Evolutionary conservation across 1,140 invertebrate genomes (phyloP), one percentile per base, ranked within the genome.

Genomic region (Chelonus insularis): DNA sequence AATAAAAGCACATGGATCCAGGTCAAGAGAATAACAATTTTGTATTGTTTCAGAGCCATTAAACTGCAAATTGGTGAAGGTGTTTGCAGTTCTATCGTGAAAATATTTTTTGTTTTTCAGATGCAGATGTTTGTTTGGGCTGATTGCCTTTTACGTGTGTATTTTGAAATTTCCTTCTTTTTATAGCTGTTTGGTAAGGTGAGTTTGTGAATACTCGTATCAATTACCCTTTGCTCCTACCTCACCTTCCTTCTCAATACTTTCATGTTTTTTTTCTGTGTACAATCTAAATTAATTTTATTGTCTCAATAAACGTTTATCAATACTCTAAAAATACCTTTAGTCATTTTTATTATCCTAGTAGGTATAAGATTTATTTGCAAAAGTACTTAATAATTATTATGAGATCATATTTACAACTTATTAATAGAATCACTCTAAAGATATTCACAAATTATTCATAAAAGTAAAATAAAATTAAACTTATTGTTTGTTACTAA

Each of bases 41-140:
- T 63, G 55, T 62, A 54, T 29, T 65, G 68, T 72, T 71, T 47
- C 63, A 72, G 70, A 60, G 7, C 8, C n/a, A 39, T 3, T 9
- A 37, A 14, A 39, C 11, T 51, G 21, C 5, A 21, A 7, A 50
- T 6, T 23, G 45, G 39, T 48, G 21, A 41, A 12, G 57, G 41
- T 50, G 50, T 25, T 39, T 56, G 18, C 37, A 11, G 60, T 45
- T 60, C 45, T 18, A 50, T 55, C n/a, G n/a, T n/a, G n/a, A n/a
- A 21, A 65, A 18, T 45, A 57, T 14, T 58, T 62, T 57, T 54
- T 65, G 0, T 56, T 63, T 65, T 60, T 54, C 60, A 67, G 65
- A 57, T 64, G 43, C 20, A 60, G 9, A n/a, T n/a, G n/a, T n/a
- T n/a, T n/a, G n/a, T n/a, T n/a, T n/a, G n/a, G n/a, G n/a, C n/a